phyloP scores from a whole-genome alignment of 2,113 vertebrate genomes.

The Stomatorhinus ivindoensis region DNA sequence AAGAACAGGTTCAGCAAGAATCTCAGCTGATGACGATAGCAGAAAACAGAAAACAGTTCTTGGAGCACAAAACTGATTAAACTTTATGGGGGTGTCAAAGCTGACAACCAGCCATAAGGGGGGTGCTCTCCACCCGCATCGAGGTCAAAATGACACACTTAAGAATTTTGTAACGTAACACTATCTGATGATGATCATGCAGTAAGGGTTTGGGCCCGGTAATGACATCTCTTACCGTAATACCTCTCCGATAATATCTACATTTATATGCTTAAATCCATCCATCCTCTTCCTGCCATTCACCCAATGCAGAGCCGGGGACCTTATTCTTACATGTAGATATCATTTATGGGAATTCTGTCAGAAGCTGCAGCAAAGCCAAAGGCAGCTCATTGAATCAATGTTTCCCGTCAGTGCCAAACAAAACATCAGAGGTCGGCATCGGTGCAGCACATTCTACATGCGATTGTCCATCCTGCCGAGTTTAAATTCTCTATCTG shows the following conservation, averaged over 20 bases:
- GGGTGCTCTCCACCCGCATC: not conserved
- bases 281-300: not conserved
- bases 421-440: not conserved
- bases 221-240: not conserved
- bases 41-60: too few species aligned
- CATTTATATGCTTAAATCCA: not conserved
- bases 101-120: not conserved
- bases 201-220: not conserved
- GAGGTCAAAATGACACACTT: not conserved
- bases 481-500: not conserved
- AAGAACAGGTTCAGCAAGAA: not conserved
- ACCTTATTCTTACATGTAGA: not conserved
- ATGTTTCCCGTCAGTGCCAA: not conserved
- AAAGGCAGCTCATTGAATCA: not conserved
- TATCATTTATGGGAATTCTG: not conserved
- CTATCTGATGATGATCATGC: not conserved
- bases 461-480: not conserved
- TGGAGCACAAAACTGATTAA: not conserved
- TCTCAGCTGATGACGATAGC: not conserved
- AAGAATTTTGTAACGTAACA: not conserved
- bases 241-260: not conserved
- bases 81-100: not conserved
- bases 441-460: not conserved
- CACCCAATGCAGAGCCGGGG: not conserved
- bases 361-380: not conserved